Evolutionary conservation across 2,113 vertebrate species (phyloP).

Genomic region (Sinocyclocheilus maitianheensis): DNA sequence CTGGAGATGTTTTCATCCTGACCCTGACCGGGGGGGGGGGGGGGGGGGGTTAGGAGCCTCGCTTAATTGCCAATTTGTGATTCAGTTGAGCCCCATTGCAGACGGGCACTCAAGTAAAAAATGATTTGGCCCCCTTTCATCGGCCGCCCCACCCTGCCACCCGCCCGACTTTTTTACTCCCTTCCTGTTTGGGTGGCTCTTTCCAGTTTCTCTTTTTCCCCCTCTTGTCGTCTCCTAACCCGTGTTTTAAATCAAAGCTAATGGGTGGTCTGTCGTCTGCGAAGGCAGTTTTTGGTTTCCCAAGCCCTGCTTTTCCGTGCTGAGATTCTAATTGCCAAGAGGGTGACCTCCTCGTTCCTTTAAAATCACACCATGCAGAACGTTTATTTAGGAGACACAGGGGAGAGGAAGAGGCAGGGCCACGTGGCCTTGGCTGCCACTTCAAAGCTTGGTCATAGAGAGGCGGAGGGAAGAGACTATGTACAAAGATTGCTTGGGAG

Average conservation of each 20-base stretch:
- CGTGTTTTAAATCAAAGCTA: conserved; percentile 51
- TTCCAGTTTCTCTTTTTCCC: conserved; percentile 47
- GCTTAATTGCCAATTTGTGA: conserved; percentile 72
- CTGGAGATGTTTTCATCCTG: conserved; percentile 53
- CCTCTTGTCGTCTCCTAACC: conserved; percentile 30
- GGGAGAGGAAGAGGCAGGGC: conserved; percentile 53
- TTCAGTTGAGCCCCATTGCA: conserved; percentile 56
- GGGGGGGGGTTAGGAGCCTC: background rate
- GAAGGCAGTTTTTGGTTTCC: conserved; percentile 50
- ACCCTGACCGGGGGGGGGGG: conserved; percentile 28
- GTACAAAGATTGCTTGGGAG: conserved; percentile 12
- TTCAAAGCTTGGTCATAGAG: conserved; percentile 60
- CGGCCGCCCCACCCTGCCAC: conserved; percentile 39
- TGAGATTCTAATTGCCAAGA: conserved; percentile 64
- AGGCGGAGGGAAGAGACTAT: conserved; percentile 24
- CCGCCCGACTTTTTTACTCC: conserved; percentile 43
- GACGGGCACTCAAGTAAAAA: conserved; percentile 63
- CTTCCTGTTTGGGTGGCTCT: conserved; percentile 53
- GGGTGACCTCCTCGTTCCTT: conserved; percentile 68
- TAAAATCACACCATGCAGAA: conserved; percentile 69
- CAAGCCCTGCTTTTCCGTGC: conserved; percentile 58
- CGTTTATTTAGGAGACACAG: conserved; percentile 70
- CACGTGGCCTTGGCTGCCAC: conserved; percentile 53
- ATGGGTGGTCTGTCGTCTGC: conserved; percentile 64
- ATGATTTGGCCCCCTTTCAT: conserved; percentile 62